Base-by-base conservation (phyloP, 2,113 vertebrate species). In the Ceyx margarethae region DNA sequence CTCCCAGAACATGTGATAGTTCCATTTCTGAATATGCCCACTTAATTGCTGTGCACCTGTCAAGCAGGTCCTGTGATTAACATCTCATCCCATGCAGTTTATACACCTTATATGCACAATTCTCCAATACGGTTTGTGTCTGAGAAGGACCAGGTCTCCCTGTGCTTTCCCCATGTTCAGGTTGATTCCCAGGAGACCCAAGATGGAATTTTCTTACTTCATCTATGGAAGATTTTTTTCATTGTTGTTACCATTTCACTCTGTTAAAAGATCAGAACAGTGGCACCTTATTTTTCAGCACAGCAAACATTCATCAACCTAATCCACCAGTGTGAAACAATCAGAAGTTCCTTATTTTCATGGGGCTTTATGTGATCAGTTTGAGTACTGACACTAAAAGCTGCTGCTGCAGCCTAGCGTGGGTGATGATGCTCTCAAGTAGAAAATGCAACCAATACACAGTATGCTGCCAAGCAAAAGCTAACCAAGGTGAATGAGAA, bases 11-110 rank as follows among this genome's bases (percentile, higher is more conserved):
- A 43, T 2, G 7, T 14, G 25, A 17, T 5, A 60, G 21, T 9
- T 85, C 19, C 23, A 40, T 42, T 85, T n/a, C 54, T 62, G 33
- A 76, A 37, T 37, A 68, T 4, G 6, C 9, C n/a, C 21, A 43
- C 43, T 45, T 33, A 65, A 33, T 25, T 54, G 20, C 2, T 69
- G 9, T 3, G 22, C 19, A 29, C 0, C 0, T 13, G 73, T 14
- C 31, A 35, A 2, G 6, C 0, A 1, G 71, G 13, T 46, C 21
- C 62, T 57, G 0, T 5, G 14, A 83, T 19, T 54, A 78, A 53
- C 16, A 56, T 40, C 8, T 46, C 31, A 10, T 31, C 48, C 21
- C 26, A 40, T 10, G 31, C 2, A 46, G 54, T 33, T 93, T 46
- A 73, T 40, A 58, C 1, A 35, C 5, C 10, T 35, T 76, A 88